phyloP scores from a whole-genome alignment of 2,113 vertebrate genomes.

The Eupsittula cactorum region DNA sequence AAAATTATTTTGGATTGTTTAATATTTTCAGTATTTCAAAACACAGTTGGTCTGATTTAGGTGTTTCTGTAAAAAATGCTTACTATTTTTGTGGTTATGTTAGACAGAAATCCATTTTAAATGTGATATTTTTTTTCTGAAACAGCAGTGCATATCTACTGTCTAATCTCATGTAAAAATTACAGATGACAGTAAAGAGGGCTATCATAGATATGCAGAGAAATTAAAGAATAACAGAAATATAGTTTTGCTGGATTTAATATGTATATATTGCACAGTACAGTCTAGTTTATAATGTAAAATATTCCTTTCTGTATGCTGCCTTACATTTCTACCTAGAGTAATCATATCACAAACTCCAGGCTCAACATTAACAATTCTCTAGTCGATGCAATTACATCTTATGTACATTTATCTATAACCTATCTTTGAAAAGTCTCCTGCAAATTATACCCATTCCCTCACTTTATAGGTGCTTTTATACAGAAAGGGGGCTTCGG shows the following conservation, averaged over 20 bases:
- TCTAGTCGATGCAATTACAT: not conserved
- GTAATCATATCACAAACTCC: not conserved
- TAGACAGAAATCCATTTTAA: not conserved
- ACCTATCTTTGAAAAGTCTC: not conserved
- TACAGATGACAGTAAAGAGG: not conserved
- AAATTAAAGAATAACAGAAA: not conserved
- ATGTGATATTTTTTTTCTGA: not conserved
- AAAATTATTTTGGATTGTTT: not conserved
- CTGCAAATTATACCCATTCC: not conserved
- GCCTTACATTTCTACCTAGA: not conserved
- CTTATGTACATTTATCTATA: not conserved
- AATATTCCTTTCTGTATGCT: not conserved
- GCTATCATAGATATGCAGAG: not conserved
- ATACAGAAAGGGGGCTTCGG: not conserved
- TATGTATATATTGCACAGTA: not conserved
- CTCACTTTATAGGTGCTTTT: not conserved
- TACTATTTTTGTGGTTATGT: not conserved
- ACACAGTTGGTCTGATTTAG: not conserved
- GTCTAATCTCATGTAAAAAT: not conserved
- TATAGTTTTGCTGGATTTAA: not conserved
- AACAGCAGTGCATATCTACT: not conserved
- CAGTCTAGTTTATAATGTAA: not conserved
- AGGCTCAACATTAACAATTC: not conserved
- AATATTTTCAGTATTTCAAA: conserved; percentile 22
- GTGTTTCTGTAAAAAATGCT: not conserved